Evolutionary conservation across 2,888 invertebrate species (phyloP), one percentile per base, ranked within the genome.

Genomic region (Cephonodes hylas): DNA sequence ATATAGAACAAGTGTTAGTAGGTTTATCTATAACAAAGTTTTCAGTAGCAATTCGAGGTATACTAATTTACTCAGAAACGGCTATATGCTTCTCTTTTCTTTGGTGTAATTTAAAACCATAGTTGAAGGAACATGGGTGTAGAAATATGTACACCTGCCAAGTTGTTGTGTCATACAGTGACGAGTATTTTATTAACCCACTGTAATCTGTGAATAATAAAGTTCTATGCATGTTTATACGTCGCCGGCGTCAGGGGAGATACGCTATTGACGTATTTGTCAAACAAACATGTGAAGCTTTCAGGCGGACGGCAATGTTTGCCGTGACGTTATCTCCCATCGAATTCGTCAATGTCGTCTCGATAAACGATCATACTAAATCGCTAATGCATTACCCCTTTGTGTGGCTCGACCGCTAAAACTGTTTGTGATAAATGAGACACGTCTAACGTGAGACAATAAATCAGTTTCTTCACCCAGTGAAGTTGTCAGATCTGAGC

Each of bases 351-450:
- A 85, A 75, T 78, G 85, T 83, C 85, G 74, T 77, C 69, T 75
- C 77, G 78, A 83, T 84, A 84, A 83, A 82, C 77, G 81, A 75
- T 81, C 72, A 72, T 71, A 74, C 76, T 72, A 77, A 81, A 85
- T 83, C 80, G 72, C 74, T 76, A 76, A 80, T 77, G 75, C 77
- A 77, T 85, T 82, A 84, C 80, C 83, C 80, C 83, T 61, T 85
- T 85, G 81, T 85, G 76, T 81, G 68, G 76, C 74, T 81, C 71
- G 74, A 72, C 77, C 78, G 80, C 79, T 84, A 84, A 86, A 86
- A 84, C 82, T 80, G 31, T 53, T 53, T 70, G 74, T 88, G 85
- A 88, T 87, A 83, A 88, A 88, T 83, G 84, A 86, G 80, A 77
- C 77, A 76, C 75, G 81, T 84, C 83, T 80, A 80, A 83, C 81